These are phyloP conservation scores for Chaetura pelagica DNA, from an alignment of 2,113 vertebrate species.

Conservation along the genomic window DNA sequence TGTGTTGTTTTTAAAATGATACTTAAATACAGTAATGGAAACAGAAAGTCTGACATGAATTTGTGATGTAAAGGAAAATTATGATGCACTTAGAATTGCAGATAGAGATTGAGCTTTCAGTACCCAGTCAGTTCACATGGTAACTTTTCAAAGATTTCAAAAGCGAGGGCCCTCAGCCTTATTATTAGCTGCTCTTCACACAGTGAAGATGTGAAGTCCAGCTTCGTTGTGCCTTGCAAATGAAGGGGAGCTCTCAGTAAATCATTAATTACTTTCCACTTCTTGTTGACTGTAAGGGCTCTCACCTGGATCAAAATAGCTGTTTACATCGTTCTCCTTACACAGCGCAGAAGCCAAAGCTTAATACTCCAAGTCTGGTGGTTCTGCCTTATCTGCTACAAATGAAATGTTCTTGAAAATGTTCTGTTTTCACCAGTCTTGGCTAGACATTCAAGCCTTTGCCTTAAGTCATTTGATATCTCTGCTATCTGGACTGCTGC, in stretches of 20 bases:
- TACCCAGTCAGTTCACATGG: not conserved
- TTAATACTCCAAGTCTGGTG: not conserved
- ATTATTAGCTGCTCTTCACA: not conserved
- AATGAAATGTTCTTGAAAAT: not conserved
- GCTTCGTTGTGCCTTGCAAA: not conserved
- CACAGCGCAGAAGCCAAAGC: not conserved
- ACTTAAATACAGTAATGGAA: constrained; percentile 31
- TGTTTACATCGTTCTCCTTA: not conserved
- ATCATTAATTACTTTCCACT: not conserved
- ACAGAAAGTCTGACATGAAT: constrained; percentile 59
- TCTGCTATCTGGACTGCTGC: not conserved
- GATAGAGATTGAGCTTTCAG: not conserved
- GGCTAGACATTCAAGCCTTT: not conserved
- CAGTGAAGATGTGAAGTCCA: not conserved
- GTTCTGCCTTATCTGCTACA: not conserved
- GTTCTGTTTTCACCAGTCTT: not conserved
- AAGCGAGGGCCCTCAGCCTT: not conserved
- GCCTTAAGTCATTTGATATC: not conserved
- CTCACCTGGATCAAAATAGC: not conserved
- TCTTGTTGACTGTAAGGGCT: not conserved
- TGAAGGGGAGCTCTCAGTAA: not conserved
- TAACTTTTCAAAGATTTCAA: constrained; percentile 18
- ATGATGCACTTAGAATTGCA: constrained; percentile 12
- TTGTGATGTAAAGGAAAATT: constrained; percentile 41
- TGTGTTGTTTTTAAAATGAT: not conserved